Percentiles rank a stretch among this genome's conserved stretches.
phyloP scores from a whole-genome alignment of 2,113 vertebrate genomes.

The Daphoenositta chrysoptera region DNA sequence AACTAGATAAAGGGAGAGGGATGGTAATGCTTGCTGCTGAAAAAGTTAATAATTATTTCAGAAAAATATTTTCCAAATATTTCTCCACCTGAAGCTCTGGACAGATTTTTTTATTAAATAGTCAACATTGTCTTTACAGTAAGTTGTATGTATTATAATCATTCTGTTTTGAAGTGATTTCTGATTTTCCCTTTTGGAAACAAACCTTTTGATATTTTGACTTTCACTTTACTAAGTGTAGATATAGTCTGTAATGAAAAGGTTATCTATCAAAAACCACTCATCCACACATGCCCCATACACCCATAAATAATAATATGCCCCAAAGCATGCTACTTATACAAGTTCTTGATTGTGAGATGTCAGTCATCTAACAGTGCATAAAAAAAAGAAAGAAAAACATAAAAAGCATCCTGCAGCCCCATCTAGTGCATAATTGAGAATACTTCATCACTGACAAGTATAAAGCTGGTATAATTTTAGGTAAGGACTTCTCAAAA shows the following conservation, averaged over 20 bases:
- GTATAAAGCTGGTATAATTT: background rate
- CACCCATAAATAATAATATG: background rate
- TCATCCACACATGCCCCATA: background rate
- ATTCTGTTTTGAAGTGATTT: background rate
- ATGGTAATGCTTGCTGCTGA: background rate
- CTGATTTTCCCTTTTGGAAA: background rate
- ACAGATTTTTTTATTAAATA: background rate
- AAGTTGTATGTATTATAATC: background rate
- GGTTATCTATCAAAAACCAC: background rate
- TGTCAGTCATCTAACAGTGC: background rate
- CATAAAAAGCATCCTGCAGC: conserved; percentile 58
- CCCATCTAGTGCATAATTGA: conserved; percentile 72
- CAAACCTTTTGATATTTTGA: background rate
- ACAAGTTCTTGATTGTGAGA: background rate
- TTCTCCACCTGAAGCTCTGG: background rate
- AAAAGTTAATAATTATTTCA: background rate
- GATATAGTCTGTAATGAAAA: background rate
- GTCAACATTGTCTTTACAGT: background rate
- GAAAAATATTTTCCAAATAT: background rate
- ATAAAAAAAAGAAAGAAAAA: background rate
- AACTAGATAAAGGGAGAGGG: background rate
- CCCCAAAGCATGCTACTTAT: background rate
- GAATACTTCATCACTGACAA: conserved; percentile 15
- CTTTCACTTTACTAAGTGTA: background rate
- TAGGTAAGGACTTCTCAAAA: background rate